These are phyloP conservation scores for Cygnus buccinator DNA, from an alignment of 2,113 vertebrate species.

Conservation along the genomic window DNA sequence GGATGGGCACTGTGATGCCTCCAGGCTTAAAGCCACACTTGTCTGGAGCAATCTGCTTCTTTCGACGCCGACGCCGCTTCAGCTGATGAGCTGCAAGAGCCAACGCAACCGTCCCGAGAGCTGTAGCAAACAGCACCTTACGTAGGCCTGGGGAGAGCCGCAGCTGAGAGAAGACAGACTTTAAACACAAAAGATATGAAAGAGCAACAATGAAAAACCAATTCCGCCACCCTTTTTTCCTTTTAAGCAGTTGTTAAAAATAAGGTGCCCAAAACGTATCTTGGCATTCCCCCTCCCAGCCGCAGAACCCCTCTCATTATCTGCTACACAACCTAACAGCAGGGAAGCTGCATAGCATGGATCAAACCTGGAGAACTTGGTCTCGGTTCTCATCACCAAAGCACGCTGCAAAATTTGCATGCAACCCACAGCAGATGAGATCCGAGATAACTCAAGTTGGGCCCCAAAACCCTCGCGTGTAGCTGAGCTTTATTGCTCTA, in stretches of 20 bases:
- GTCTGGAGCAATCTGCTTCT: conserved; percentile 82
- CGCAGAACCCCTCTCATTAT: neutral
- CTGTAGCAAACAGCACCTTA: conserved; percentile 95
- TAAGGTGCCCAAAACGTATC: neutral
- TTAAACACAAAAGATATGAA: conserved; percentile 48
- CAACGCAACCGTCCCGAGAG: conserved; percentile 92
- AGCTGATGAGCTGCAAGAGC: conserved; percentile 95
- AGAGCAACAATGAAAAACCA: conserved; percentile 13
- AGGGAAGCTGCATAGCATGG: neutral
- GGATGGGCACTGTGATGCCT: conserved; percentile 82
- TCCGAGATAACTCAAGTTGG: neutral
- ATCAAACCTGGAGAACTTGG: neutral
- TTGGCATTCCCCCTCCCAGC: neutral
- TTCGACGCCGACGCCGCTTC: conserved; percentile 89
- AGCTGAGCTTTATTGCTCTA: neutral
- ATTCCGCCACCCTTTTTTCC: neutral
- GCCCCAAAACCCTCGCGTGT: neutral
- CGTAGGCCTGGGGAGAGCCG: conserved; percentile 90
- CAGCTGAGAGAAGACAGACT: conserved; percentile 96
- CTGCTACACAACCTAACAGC: neutral
- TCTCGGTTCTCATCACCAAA: neutral
- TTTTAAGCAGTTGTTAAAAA: neutral
- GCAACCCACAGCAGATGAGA: neutral
- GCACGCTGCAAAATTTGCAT: neutral
- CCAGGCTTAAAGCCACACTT: conserved; percentile 80